A percentile compares a stretch with the other conserved stretches of the same genome.
Conservation (phyloP, 2,113 vertebrate genomes). For the Sciurus niger region DNA sequence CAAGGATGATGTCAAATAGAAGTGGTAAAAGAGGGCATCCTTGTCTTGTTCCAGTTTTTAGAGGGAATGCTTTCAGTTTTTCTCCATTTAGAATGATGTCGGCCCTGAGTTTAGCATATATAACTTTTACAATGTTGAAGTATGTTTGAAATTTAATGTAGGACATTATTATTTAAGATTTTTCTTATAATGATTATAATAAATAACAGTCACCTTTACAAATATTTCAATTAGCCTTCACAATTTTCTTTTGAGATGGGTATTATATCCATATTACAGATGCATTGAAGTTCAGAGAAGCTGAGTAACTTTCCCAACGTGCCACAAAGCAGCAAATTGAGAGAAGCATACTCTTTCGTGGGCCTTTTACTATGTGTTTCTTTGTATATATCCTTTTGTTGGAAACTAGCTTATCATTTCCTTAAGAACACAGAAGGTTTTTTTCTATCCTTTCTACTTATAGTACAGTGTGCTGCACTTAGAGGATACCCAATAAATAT, state of each 20-base stretch:
- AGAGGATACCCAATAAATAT: conserved; percentile 72
- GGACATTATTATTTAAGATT: not conserved
- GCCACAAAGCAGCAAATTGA: not conserved
- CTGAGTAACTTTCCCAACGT: not conserved
- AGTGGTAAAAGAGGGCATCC: too few species aligned
- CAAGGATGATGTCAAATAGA: too few species aligned
- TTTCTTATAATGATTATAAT: not conserved
- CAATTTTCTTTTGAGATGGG: not conserved
- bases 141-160: not conserved
- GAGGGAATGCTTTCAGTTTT: too few species aligned
- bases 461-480: not conserved
- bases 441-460: not conserved
- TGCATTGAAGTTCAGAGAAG: not conserved
- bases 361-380: not conserved
- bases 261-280: not conserved
- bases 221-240: not conserved
- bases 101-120: too few species aligned
- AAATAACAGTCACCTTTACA: not conserved
- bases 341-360: not conserved
- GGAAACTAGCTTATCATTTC: conserved; percentile 29
- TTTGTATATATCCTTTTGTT: not conserved
- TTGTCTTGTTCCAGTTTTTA: too few species aligned
- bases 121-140: too few species aligned
- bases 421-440: conserved; percentile 32
- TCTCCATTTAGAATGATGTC: too few species aligned